Conservation (phyloP, 2,888 invertebrate genomes). For the Bruchidius siliquastri region DNA sequence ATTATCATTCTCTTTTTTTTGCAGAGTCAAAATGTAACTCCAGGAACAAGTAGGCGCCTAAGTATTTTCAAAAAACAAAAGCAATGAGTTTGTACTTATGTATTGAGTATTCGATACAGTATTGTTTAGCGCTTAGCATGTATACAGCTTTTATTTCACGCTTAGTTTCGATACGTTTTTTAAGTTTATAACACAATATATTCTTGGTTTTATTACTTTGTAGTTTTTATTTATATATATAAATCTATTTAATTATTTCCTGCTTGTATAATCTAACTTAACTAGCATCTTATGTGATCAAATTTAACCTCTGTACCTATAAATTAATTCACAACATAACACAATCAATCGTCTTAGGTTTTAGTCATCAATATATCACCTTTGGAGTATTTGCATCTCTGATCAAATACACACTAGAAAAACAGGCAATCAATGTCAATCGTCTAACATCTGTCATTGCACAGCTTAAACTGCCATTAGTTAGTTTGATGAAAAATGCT, state of each 20-base stretch:
- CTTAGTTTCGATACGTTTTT: not conserved
- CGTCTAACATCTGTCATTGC: too few relatives aligned
- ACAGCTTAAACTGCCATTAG: too few relatives aligned
- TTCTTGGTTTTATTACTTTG: not conserved
- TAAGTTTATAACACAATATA: not conserved
- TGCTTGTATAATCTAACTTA: not conserved
- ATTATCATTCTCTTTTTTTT: too few relatives aligned
- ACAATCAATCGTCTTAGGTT: not conserved
- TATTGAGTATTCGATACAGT: constrained; percentile 2
- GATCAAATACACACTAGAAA: not conserved
- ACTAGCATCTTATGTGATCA: not conserved
- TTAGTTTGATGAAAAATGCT: too few relatives aligned
- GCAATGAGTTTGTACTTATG: constrained; percentile 2
- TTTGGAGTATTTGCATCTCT: not conserved
- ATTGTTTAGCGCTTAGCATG: not conserved
- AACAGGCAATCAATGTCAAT: too few relatives aligned
- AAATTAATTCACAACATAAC: not conserved
- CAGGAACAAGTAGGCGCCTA: constrained; percentile 20
- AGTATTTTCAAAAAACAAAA: constrained; percentile 25
- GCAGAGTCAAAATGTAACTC: constrained; percentile 24
- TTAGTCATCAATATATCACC: not conserved
- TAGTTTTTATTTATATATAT: not conserved
- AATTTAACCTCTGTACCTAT: not conserved
- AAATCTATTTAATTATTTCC: too few relatives aligned
- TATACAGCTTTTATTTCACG: not conserved